phyloP scores from a whole-genome alignment of 2,888 invertebrate genomes.

The Athripsodes cinereus region DNA sequence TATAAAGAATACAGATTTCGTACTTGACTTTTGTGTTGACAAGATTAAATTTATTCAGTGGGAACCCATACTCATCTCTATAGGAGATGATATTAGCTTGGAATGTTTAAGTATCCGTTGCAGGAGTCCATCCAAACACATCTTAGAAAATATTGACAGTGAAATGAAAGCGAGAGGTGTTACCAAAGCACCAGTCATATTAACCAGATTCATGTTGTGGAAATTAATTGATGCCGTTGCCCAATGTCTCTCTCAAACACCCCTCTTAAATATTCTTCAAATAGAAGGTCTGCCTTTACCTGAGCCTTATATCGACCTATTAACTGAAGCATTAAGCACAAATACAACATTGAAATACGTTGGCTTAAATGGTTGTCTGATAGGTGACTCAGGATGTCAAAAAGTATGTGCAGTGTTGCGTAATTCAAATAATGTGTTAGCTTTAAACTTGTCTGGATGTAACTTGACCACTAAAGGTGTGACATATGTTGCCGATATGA shows the following conservation, averaged over 20 bases:
- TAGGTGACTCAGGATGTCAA: slow-evolving; percentile 68
- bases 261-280: slow-evolving; percentile 54
- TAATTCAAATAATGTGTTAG: slow-evolving; percentile 59
- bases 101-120: slow-evolving; percentile 63
- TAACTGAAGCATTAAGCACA: slow-evolving; percentile 53
- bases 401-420: slow-evolving; percentile 63
- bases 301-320: slow-evolving; percentile 57
- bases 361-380: slow-evolving; percentile 59
- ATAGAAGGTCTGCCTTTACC: slow-evolving; percentile 68
- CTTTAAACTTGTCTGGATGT: slow-evolving; percentile 64
- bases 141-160: slow-evolving; percentile 50
- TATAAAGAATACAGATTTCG: slow-evolving; percentile 46
- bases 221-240: slow-evolving; percentile 59
- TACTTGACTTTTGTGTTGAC: slow-evolving; percentile 67
- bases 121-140: slow-evolving; percentile 47
- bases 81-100: slow-evolving; percentile 64
- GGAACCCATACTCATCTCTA: slow-evolving; percentile 66
- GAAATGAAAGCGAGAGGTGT: slow-evolving; percentile 56
- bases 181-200: slow-evolving; percentile 56
- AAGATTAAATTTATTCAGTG: slow-evolving; percentile 71
- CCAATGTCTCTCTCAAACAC: slow-evolving; percentile 57
- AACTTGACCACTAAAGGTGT: slow-evolving; percentile 59
- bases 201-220: slow-evolving; percentile 64
- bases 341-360: slow-evolving; percentile 62
- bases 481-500: slow-evolving; percentile 56